phyloP scores from a whole-genome alignment of 1,140 invertebrate species.

The Aphaenogaster rudis region DNA sequence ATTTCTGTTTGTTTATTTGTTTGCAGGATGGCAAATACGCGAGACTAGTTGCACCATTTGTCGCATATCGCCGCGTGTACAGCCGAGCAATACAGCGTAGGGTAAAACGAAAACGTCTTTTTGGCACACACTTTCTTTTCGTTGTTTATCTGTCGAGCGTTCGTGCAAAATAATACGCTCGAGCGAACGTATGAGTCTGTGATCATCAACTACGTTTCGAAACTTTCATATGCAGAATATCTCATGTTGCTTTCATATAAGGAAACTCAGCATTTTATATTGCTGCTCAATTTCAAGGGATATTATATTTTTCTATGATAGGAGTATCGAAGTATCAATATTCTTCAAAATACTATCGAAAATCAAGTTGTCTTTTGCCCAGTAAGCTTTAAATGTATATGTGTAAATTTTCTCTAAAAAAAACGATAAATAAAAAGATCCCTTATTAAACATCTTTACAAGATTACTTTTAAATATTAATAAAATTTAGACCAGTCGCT shows the following conservation, averaged over 20 bases:
- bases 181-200: neutral
- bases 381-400: neutral
- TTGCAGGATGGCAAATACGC: neutral
- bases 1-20: conserved; percentile 34
- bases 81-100: neutral
- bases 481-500: neutral
- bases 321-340: neutral
- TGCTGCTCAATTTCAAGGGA: neutral
- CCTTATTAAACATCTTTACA: neutral
- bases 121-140: neutral
- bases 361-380: neutral
- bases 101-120: conserved; percentile 4
- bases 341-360: neutral
- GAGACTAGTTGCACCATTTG: neutral
- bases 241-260: neutral
- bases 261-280: neutral
- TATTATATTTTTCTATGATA: neutral
- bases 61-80: neutral
- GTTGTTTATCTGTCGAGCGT: neutral
- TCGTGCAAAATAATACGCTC: neutral
- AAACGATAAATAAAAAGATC: neutral
- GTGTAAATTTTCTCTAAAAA: neutral
- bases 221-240: conserved; percentile 18
- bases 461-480: neutral
- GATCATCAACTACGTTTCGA: neutral